Base-by-base conservation (phyloP, 2,113 vertebrate species). In the Varanus salvator region DNA sequence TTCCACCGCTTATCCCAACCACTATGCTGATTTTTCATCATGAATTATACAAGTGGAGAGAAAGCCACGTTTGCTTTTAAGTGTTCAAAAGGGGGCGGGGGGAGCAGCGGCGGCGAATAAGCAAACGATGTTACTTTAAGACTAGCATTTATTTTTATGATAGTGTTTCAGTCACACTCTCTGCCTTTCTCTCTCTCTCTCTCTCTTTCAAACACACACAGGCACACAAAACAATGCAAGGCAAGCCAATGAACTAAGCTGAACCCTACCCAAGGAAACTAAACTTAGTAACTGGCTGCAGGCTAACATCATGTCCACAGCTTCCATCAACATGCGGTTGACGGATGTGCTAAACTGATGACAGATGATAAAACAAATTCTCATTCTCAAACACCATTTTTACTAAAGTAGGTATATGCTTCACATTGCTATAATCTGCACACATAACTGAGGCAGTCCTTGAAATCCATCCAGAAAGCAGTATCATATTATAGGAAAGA, bases 261-360 rank as follows among this genome's bases (percentile, higher is more conserved):
- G 94, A 94, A 95, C 93, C 86, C 83, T 85, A 54, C 85, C 75
- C 60, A 77, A 71, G 64, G 86, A 92, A 95, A 93, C 94, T 93
- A 96, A 95, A 95, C 87, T 96, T 96, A 95, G 95, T 90, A 95
- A 95, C 93, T 91, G 78, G 92, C 95, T 93, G 92, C 91, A 95
- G 94, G 95, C 96, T 94, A 95, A 94, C 93, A 93, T 94, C 93
- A 92, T 93, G 94, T 95, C 93, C 91, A 2, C 92, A 86, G 78
- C 93, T 91, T 90, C 84, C 93, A 91, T 91, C 91, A 95, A 92
- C 87, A 77, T 69, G 66, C 87, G 92, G 60, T 87, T 91, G 93
- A 95, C 68, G 38, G 92, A 88, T 14, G 88, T 80, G 89, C 88
- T 94, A 95, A 95, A 93, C 87, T 84, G 92, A 93, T 17, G 92